Evolutionary conservation across 2,888 invertebrate genomes (phyloP), one percentile per base, ranked within the genome.

Genomic region (Ochropacha duplaris): DNA sequence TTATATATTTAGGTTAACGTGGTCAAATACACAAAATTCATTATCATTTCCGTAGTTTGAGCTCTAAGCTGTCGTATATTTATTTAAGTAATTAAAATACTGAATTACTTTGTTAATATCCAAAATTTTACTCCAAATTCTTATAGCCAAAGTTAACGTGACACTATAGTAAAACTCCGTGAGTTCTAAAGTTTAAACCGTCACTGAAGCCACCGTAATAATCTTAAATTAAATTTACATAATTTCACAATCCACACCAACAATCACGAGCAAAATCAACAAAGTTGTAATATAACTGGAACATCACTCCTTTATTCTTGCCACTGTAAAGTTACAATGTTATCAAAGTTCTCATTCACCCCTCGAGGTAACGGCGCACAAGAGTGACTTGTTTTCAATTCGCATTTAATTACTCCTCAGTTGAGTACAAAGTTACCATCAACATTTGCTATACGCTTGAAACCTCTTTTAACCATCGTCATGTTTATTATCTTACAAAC

Each of bases 331-430:
- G 59, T 70, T 71, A 68, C 69, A 69, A 64, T 74, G 72, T 75
- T 69, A 68, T 67, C 69, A 68, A 71, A 72, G 69, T 74, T 59
- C 54, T 60, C 62, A 64, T 63, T 58, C 66, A 61, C 67, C 68
- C 61, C 68, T 28, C 64, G 59, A 66, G 66, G 65, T 65, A 61
- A 64, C 60, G 56, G 59, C 65, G 69, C 65, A 69, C 71, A 64
- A 69, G 60, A 56, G 64, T 73, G 70, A 75, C 75, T 78, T 78
- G 79, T 79, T 82, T 83, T 83, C 78, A 79, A 81, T 82, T 79
- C 75, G 74, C 73, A 81, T 81, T 83, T 81, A 82, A 84, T 84
- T 84, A 79, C 71, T 69, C 64, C 58, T 67, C 64, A 68, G 69
- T 66, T 61, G 63, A 68, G 69, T 59, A 72, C 64, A 68, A 78